phyloP scores from a whole-genome alignment of 2,797 vertebrate genomes.

The Cossypha caffra region DNA sequence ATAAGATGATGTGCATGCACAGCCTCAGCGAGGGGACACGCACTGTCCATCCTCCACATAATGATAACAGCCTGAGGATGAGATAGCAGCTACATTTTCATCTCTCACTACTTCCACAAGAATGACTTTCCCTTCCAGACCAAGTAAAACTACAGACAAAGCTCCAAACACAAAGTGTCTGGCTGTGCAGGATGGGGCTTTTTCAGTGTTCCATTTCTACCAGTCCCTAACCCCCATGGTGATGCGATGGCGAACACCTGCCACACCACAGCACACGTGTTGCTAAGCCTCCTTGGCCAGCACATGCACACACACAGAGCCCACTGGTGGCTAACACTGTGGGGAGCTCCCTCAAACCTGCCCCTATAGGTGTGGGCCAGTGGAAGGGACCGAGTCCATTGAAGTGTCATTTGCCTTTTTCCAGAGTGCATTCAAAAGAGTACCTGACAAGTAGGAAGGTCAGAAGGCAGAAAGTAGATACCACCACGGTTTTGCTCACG shows the following conservation, averaged over 20 bases:
- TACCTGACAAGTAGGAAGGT: not conserved
- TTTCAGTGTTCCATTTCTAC: accelerated
- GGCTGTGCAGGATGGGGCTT: not conserved
- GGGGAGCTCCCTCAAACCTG: not conserved
- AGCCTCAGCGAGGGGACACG: not conserved
- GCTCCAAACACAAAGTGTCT: not conserved
- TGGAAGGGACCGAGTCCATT: not conserved
- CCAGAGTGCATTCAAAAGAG: not conserved
- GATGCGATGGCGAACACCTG: accelerated
- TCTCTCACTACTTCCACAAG: not conserved
- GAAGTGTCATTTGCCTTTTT: not conserved
- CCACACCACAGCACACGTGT: accelerated
- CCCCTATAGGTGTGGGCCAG: not conserved
- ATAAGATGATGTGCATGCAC: not conserved
- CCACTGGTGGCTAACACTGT: accelerated
- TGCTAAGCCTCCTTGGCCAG: not conserved
- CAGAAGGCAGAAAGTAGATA: not conserved
- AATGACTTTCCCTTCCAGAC: not conserved
- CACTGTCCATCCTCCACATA: not conserved
- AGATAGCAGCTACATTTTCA: not conserved
- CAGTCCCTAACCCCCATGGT: accelerated
- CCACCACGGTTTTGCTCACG: not conserved
- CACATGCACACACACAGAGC: not conserved
- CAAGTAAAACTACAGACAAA: not conserved
- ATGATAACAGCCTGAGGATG: not conserved